These are phyloP conservation scores for Fregata magnificens DNA, from an alignment of 2,113 vertebrate genomes.

Conservation along the genomic window DNA sequence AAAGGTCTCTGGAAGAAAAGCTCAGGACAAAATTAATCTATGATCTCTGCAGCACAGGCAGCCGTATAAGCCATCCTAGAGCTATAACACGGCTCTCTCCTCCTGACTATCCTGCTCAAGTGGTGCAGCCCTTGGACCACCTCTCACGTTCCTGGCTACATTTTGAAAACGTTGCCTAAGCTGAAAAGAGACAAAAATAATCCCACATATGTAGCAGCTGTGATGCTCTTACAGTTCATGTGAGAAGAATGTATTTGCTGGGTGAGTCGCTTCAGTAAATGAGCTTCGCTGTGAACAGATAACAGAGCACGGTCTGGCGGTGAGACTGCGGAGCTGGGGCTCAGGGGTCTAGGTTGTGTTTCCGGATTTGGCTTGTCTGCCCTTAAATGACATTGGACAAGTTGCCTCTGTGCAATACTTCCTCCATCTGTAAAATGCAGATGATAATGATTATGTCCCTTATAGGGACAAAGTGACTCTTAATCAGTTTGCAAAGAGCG, in stretches of 20 bases:
- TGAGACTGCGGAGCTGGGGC: neutral
- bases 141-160: neutral
- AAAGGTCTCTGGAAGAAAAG: neutral
- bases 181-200: neutral
- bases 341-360: neutral
- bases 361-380: neutral
- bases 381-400: conserved; percentile 1
- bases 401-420: neutral
- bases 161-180: neutral
- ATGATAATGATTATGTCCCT: neutral
- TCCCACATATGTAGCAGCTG: neutral
- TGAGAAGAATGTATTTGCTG: neutral
- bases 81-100: neutral
- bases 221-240: neutral
- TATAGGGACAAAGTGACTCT: neutral
- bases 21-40: neutral
- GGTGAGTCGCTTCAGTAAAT: neutral
- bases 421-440: neutral
- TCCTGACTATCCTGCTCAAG: neutral
- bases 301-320: neutral
- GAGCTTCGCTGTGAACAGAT: neutral
- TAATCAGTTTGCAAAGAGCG: accelerated
- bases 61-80: neutral
- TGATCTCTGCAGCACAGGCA: neutral
- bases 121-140: neutral